Conservation (phyloP, 2,888 invertebrate species). For the Syritta pipiens region DNA sequence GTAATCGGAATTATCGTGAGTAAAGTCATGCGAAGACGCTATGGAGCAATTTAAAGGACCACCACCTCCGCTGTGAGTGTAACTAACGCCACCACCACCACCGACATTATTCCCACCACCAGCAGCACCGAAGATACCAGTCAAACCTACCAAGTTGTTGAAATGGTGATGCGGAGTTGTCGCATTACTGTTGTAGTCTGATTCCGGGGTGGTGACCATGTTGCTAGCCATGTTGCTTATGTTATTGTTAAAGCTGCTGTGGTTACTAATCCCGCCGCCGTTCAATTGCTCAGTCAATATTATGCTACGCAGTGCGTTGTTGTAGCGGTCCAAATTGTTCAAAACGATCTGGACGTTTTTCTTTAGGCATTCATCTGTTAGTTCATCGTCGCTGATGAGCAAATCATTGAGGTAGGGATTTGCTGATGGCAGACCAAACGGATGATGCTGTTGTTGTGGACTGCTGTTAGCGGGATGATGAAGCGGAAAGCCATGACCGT, state of each 20-base stretch:
- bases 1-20: constrained; percentile 93
- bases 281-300: constrained; percentile 78
- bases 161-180: constrained; percentile 75
- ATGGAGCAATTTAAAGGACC: constrained; percentile 78
- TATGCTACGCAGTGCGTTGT: constrained; percentile 78
- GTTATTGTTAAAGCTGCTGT: constrained; percentile 72
- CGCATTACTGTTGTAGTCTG: constrained; percentile 79
- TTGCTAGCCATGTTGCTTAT: constrained; percentile 71
- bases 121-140: constrained; percentile 72
- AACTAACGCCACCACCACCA: constrained; percentile 53
- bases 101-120: constrained; percentile 48
- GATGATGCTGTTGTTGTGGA: constrained; percentile 73
- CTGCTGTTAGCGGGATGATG: constrained; percentile 50
- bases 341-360: constrained; percentile 79
- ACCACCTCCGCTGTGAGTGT: constrained; percentile 34
- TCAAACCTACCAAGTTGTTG: constrained; percentile 73
- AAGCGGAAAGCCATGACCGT: constrained; percentile 70
- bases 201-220: constrained; percentile 76
- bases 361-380: constrained; percentile 79
- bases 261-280: constrained; percentile 71
- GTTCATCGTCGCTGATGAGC: constrained; percentile 73
- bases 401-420: constrained; percentile 68
- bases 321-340: constrained; percentile 79
- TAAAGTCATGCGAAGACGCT: constrained; percentile 82
- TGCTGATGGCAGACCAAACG: constrained; percentile 74